Evolutionary conservation across 2,113 vertebrate species (phyloP).

Genomic region (Burhinus oedicnemus): DNA sequence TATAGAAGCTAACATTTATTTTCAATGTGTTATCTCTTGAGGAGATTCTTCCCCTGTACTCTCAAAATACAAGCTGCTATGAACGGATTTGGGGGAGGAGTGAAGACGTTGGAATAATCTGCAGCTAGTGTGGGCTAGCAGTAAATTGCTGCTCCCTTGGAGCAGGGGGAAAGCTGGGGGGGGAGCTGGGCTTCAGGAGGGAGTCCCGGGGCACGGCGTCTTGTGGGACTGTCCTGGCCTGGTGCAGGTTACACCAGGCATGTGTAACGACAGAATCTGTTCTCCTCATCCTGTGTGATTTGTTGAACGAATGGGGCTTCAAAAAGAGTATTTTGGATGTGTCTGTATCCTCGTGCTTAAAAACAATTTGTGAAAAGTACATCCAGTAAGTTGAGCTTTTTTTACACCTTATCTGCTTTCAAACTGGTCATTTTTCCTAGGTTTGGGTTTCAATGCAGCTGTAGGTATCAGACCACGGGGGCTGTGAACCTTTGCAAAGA

Average conservation of each 20-base stretch:
- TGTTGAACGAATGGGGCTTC: not conserved
- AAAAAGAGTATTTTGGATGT: not conserved
- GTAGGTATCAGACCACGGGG: not conserved
- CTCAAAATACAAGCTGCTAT: constrained; percentile 62
- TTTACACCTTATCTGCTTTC: not conserved
- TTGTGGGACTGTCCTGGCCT: not conserved
- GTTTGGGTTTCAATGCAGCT: not conserved
- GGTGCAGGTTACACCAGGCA: not conserved
- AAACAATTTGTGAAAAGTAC: constrained; percentile 8
- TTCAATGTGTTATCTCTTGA: constrained; percentile 63
- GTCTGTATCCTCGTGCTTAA: constrained; percentile 38
- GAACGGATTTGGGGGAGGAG: constrained; percentile 47
- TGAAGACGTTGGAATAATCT: constrained; percentile 41
- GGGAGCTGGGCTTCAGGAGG: not conserved
- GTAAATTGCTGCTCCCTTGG: constrained; percentile 46
- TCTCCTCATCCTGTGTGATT: not conserved
- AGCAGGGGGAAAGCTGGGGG: not conserved
- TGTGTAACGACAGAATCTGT: not conserved
- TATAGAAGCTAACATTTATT: constrained; percentile 68
- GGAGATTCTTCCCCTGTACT: constrained; percentile 54
- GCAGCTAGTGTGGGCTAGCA: constrained; percentile 47
- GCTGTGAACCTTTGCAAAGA: not conserved
- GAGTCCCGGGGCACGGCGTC: not conserved
- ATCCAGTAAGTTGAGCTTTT: constrained; percentile 16
- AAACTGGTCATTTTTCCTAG: not conserved